A percentile compares a stretch with the other conserved stretches of the same genome.
phyloP scores from a whole-genome alignment of 1,140 invertebrate genomes.

The Lysiphlebus fabarum region DNA sequence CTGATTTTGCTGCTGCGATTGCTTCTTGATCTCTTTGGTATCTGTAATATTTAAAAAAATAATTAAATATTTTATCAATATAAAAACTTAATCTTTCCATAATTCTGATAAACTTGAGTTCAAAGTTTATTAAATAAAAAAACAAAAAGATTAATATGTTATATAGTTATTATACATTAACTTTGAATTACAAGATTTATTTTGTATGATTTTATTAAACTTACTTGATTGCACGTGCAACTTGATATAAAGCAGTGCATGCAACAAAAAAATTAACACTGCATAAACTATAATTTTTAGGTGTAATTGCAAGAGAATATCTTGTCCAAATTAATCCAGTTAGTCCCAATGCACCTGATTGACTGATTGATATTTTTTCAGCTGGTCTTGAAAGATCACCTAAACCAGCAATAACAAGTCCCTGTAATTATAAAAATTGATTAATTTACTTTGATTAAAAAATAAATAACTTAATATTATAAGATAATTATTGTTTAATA shows the following conservation, averaged over 20 bases:
- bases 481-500: slow-evolving; percentile 4
- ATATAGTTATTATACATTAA: background rate
- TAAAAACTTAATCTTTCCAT: no score
- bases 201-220: slow-evolving; percentile 25
- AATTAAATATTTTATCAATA: background rate
- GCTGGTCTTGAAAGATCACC: slow-evolving; percentile 88
- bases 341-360: slow-evolving; percentile 74
- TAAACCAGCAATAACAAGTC: slow-evolving; percentile 86
- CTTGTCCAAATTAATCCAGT: slow-evolving; percentile 80
- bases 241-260: slow-evolving; percentile 77
- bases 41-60: slow-evolving; percentile 28
- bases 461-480: slow-evolving; percentile 8
- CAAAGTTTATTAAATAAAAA: no score
- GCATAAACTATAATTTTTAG: slow-evolving; percentile 91
- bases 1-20: slow-evolving; percentile 10
- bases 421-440: slow-evolving; percentile 53
- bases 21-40: slow-evolving; percentile 34
- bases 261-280: slow-evolving; percentile 93
- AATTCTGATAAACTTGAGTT: no score
- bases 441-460: slow-evolving; percentile 15
- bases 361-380: slow-evolving; percentile 82
- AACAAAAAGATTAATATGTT: background rate
- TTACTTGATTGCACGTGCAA: slow-evolving; percentile 65
- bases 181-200: background rate
- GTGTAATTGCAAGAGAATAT: slow-evolving; percentile 91